Base-by-base conservation (phyloP, 2,888 invertebrate genomes). In the Syrista parreyssii region DNA sequence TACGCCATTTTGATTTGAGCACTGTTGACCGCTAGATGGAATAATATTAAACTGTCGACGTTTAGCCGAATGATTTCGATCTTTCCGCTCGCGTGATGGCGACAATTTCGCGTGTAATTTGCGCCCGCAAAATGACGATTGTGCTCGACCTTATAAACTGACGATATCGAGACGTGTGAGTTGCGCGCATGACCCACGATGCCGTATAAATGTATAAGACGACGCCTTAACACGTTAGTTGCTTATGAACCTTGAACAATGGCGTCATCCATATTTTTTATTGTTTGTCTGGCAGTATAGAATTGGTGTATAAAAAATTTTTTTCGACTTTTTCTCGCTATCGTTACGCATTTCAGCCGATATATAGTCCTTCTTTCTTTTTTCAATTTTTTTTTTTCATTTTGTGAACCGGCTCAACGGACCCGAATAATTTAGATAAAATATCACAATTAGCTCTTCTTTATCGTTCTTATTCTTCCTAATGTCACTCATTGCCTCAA, bases 381-480 rank as follows among this genome's bases (percentile, higher is more conserved):
- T 78, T 68, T 72, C 15, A 12, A n/a, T 78, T 35, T 79, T 55
- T 81, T 74, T 68, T 23, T 73, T 12, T 31, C 33, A 72, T 76
- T 72, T 76, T 32, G 72, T 75, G 12, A 74, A 68, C 71, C 80
- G 80, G 82, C 84, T 82, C 83, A 79, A 80, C 81, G 81, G 82
- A 82, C 81, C 82, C 84, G 84, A 85, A 84, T 84, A 83, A 84
- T 86, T 84, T 82, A 82, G 82, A 83, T 81, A 85, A 86, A 86
- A 86, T 88, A 88, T 88, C 87, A 88, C 88, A 88, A 87, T 87
- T 86, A 81, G 84, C 85, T 84, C 81, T 83, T 83, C 75, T 69
- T 76, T 55, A 68, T 75, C 55, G 23, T 23, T 55, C 6, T 55
- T 55, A 55, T 0, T 23, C 55, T 55, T 55, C 55, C 55, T 23